Evolutionary conservation across 2,888 invertebrate species (phyloP).

Genomic region (Syrista parreyssii): DNA sequence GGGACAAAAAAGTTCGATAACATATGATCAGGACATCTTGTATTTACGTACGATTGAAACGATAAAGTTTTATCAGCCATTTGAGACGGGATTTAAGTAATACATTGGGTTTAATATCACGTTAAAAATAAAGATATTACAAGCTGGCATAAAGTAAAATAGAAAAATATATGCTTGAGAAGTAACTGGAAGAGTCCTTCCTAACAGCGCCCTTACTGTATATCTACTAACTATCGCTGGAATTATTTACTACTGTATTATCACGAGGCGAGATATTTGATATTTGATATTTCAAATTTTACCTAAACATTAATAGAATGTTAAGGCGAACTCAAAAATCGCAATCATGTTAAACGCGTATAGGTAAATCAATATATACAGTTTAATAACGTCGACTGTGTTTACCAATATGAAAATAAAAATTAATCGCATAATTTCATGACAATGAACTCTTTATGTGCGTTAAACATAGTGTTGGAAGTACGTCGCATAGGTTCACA

Average conservation of each 20-base stretch:
- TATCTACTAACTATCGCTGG: slow-evolving; percentile 9
- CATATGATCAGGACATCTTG: neutral
- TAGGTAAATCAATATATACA: neutral
- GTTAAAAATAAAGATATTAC: slow-evolving; percentile 1
- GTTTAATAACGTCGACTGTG: neutral
- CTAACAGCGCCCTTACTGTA: slow-evolving; percentile 31
- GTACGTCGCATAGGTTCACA: neutral
- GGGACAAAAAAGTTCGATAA: neutral
- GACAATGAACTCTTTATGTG: neutral
- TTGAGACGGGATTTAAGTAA: neutral
- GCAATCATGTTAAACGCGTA: neutral
- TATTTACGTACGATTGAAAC: neutral
- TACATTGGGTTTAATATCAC: slow-evolving; percentile 2
- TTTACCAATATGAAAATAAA: neutral
- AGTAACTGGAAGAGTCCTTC: slow-evolving; percentile 32
- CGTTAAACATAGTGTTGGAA: neutral
- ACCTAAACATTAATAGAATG: neutral
- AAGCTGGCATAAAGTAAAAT: slow-evolving; percentile 8
- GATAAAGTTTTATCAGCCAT: neutral
- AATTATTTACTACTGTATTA: slow-evolving; percentile 10
- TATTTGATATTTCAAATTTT: slow-evolving; percentile 7
- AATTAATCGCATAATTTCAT: neutral
- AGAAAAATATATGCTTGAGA: slow-evolving; percentile 24
- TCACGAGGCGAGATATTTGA: slow-evolving; percentile 6
- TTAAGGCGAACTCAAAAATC: neutral